A percentile compares a stretch with the other conserved stretches of the same genome.
Evolutionary conservation across 1,140 invertebrate species (phyloP).

Genomic region (Heliconius melpomene): DNA sequence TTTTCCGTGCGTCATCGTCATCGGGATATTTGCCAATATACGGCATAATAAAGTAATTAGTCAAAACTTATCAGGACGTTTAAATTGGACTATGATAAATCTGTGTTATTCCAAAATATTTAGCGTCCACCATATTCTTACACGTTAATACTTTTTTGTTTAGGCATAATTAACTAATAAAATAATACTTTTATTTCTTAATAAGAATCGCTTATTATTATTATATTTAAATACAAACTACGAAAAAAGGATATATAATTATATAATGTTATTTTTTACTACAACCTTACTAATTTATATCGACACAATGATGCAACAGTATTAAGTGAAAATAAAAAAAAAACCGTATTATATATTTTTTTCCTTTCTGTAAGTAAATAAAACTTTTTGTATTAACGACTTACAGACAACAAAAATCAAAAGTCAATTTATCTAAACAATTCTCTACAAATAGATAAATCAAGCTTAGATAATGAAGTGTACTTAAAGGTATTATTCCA

Average conservation of each 20-base stretch:
- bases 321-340: not conserved
- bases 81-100: conserved; percentile 62
- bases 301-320: too few relatives aligned
- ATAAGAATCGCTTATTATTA: too few relatives aligned
- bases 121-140: not conserved
- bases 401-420: not conserved
- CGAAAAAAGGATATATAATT: not conserved
- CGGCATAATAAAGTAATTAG: conserved; percentile 64
- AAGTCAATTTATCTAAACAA: not conserved
- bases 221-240: not conserved
- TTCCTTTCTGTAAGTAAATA: not conserved
- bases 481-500: not conserved
- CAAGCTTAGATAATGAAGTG: not conserved
- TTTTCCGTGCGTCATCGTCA: conserved; percentile 60
- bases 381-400: not conserved
- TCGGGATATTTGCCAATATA: conserved; percentile 58
- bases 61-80: conserved; percentile 68
- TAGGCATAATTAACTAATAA: not conserved
- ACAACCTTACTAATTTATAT: too few relatives aligned
- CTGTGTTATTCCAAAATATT: conserved; percentile 31
- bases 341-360: not conserved
- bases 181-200: too few relatives aligned
- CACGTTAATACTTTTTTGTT: not conserved
- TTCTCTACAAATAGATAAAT: not conserved
- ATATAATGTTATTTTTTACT: too few relatives aligned